A percentile compares a stretch with the other conserved stretches of the same genome.
phyloP scores from a whole-genome alignment of 2,797 vertebrate genomes.

The Adrianichthys oophorus region DNA sequence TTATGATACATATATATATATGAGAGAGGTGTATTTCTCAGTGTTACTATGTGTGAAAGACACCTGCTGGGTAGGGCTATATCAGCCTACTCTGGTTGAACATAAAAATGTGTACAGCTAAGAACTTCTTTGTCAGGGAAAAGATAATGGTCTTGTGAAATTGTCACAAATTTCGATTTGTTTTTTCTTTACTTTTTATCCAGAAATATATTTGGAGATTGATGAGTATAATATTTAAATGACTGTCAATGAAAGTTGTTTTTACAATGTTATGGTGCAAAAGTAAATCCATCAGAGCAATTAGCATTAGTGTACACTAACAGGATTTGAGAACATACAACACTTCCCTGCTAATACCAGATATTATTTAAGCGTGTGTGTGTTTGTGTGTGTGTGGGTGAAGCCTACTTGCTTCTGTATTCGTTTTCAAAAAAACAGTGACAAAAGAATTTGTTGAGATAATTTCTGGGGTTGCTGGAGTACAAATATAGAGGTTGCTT shows the following conservation, averaged over 20 bases:
- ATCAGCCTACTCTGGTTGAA: conserved; percentile 83
- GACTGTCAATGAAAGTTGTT: no score
- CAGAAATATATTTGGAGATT: not conserved
- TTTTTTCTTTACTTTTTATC: conserved; percentile 73
- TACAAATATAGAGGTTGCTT: conserved; percentile 69
- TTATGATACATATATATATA: no score
- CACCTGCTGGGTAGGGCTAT: conserved; percentile 92
- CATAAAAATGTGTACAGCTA: conserved; percentile 83
- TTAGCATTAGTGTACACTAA: no score
- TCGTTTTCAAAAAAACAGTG: conserved; percentile 49
- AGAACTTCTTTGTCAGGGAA: conserved; percentile 84
- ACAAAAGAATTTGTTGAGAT: conserved; percentile 51
- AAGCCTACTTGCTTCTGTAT: conserved; percentile 6
- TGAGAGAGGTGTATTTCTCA: conserved; percentile 89
- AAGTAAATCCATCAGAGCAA: no score
- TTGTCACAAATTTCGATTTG: conserved; percentile 88
- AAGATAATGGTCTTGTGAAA: conserved; percentile 86
- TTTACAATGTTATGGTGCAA: no score
- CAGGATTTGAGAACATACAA: conserved; percentile 39
- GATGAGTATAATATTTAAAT: no score
- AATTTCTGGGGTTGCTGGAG: conserved; percentile 56
- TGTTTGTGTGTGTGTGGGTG: not conserved
- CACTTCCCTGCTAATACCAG: conserved; percentile 40
- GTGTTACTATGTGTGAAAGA: conserved; percentile 86
- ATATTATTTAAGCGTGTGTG: not conserved